Evolutionary conservation across 2,113 vertebrate species (phyloP).

Genomic region (Triplophysa tibetana): DNA sequence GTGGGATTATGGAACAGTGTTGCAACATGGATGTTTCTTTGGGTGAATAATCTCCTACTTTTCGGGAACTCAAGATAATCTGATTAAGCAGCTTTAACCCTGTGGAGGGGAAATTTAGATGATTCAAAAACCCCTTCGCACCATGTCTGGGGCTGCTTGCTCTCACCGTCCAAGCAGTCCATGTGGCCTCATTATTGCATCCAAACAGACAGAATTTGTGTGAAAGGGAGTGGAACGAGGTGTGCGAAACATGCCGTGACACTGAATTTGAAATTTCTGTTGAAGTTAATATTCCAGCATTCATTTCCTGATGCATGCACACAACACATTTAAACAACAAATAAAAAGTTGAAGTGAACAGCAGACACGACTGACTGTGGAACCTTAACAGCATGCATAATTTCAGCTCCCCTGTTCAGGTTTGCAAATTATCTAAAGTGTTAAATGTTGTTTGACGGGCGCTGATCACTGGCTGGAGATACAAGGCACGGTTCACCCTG

Average conservation of each 20-base stretch:
- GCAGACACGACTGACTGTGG: not conserved
- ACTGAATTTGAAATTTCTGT: not conserved
- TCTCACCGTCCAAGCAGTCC: conserved; percentile 1
- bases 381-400: not conserved
- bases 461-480: not conserved
- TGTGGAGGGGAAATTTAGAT: conserved; percentile 69
- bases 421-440: conserved; percentile 42
- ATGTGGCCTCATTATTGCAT: conserved; percentile 2
- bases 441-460: conserved; percentile 15
- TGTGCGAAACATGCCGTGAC: conserved; percentile 2
- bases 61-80: conserved; percentile 70
- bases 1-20: conserved; percentile 59
- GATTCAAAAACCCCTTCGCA: conserved; percentile 68
- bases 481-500: not conserved
- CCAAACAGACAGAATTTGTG: conserved; percentile 34
- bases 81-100: conserved; percentile 75
- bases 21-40: conserved; percentile 69
- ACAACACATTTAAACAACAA: not conserved
- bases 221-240: not conserved
- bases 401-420: not conserved
- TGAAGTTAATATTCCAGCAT: not conserved
- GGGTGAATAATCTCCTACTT: conserved; percentile 70
- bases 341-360: not conserved
- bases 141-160: conserved; percentile 47
- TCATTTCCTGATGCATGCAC: not conserved